Base-by-base conservation (phyloP, 1,140 invertebrate species). In the Apocrypta bakeri region DNA sequence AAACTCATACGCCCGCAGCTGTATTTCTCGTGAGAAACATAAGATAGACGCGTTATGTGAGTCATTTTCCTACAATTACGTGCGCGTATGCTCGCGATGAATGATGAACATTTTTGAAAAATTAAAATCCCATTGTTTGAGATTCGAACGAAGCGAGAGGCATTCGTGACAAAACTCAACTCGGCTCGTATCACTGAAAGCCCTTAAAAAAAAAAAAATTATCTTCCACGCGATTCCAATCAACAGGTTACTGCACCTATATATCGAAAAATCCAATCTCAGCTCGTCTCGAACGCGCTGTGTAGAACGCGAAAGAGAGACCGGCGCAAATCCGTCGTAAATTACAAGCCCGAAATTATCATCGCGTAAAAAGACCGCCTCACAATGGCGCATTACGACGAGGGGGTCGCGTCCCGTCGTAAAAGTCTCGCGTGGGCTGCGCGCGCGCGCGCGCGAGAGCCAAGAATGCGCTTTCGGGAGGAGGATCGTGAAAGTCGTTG, bases 311-410 rank as follows among this genome's bases (percentile, higher is more conserved):
- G 14, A 48, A n/a, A 21, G 17, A 6, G 21, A 1, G 40, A 7
- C 31, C 12, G 24, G 31, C 68, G 68, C 68, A 69, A 69, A 66
- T 66, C 64, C 64, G 4, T n/a, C 29, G 37, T 73, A 73, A 73
- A 73, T 73, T 40, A 42, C 37, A 40, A 73, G n/a, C 37, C 14
- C n/a, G 71, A 42, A 73, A 73, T 73, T 73, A 73, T 73, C 37
- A 42, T 73, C 24, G 33, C 71, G 29, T 12, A 56, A 29, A 75
- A 75, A 56, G 14, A 14, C 17, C 14, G 7, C 31, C n/a, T 21
- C 31, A 80, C 29, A 72, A 79, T 79, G 68, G 40, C 29, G 69
- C 29, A 73, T 73, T 42, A 73, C 42, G 69, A 79, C 64, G 66
- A 79, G 40, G 40, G 40, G 40, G 77, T 69, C 25, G n/a, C n/a